Conservation (phyloP, 92 coral and sea anemone species). For the Porites cylindrica region DNA sequence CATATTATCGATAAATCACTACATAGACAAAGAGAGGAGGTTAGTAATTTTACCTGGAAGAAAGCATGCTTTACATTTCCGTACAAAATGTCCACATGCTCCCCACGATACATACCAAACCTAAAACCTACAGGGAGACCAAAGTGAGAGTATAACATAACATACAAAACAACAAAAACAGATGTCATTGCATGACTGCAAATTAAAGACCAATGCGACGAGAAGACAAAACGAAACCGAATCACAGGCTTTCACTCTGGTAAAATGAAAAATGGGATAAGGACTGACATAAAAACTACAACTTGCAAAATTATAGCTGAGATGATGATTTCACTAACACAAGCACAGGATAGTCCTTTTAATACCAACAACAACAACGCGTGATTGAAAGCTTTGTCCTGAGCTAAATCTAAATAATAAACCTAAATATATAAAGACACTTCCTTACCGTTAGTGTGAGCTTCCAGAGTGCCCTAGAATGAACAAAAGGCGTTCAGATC, state of each 20-base stretch:
- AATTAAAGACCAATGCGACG: too few relatives aligned
- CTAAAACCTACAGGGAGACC: constrained; percentile 77
- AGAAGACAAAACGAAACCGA: too few relatives aligned
- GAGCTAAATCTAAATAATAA: neutral
- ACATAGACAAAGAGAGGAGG: neutral
- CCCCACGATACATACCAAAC: constrained; percentile 94
- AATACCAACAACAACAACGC: neutral
- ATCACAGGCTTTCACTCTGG: too few relatives aligned
- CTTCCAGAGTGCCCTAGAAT: constrained; percentile 93
- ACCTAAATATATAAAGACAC: neutral
- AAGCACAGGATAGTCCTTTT: neutral
- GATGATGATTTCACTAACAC: too few relatives aligned
- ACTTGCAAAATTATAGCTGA: too few relatives aligned
- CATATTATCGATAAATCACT: too few relatives aligned
- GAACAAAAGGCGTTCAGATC: constrained; percentile 1
- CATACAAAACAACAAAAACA: neutral
- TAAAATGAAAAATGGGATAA: too few relatives aligned
- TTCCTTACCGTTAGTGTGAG: constrained; percentile 88
- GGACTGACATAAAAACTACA: too few relatives aligned
- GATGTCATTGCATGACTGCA: too few relatives aligned
- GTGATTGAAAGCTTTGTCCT: too few relatives aligned
- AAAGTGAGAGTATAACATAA: neutral
- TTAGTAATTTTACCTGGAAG: constrained; percentile 76
- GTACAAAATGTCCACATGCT: constrained; percentile 92
- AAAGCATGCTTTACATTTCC: constrained; percentile 96